Base-by-base conservation (phyloP, 2,888 invertebrate species). In the Apodemia duryi region DNA sequence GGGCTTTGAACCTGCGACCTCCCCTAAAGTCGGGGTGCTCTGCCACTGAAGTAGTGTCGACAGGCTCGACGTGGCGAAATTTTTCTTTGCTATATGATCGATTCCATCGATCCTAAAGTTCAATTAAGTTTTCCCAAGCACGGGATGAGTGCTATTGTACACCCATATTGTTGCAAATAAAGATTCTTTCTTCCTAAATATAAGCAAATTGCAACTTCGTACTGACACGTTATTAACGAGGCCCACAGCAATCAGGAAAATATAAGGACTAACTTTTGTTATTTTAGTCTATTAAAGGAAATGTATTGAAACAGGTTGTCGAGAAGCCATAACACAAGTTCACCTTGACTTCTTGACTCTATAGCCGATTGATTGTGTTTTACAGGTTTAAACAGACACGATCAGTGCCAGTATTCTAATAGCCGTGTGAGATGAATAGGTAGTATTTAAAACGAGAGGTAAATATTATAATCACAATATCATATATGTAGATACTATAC, bases 281-380 rank as follows among this genome's bases (percentile, higher is more conserved):
- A 32, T 41, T 51, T 51, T 51, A 51, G 51, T 51, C 51, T 51
- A 29, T n/a, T 10, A 60, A 46, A 43, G 32, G 41, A 46, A 60
- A 64, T 43, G 11, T n/a, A 64, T 32, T 29, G 52, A 21, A 63
- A 41, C 21, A 63, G 57, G 29, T 57, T 49, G 29, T 9, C 35
- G 57, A 29, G 32, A 61, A 38, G 61, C 38, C 41, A 65, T 62
- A 62, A 32, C 21, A 61, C 61, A 13, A 21, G 64, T 61, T 64
- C 61, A 64, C 64, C 64, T 64, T 64, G 64, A 61, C 64, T 64
- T 49, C 49, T 64, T 64, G 61, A 61, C 64, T 61, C 38, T 46
- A 32, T 62, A 61, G 64, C 43, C 43, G 64, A 43, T 64, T 61
- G 21, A 61, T 43, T 46, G 64, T 62, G 38, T 51, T 62, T 51